Percentiles rank a stretch among this genome's conserved stretches.
phyloP scores from a whole-genome alignment of 1,140 invertebrate genomes.

The Eumaeus atala region DNA sequence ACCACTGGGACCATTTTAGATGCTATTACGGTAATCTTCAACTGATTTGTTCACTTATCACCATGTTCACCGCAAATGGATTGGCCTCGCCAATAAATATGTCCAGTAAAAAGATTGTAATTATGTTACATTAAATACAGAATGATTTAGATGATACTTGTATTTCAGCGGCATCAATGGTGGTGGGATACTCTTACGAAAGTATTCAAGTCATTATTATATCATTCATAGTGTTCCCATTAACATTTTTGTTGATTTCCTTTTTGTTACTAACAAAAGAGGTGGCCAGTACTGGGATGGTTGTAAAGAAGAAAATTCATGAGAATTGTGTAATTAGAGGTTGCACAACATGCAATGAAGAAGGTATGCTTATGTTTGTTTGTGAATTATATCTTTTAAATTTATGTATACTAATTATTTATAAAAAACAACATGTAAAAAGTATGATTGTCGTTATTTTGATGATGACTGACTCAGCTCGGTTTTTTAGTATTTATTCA shows the following conservation, averaged over 20 bases:
- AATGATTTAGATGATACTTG: constrained; percentile 12
- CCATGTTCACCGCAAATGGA: too few species aligned
- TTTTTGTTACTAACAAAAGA: constrained; percentile 45
- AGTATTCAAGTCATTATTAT: constrained; percentile 36
- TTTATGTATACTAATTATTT: too few species aligned
- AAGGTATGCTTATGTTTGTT: constrained; percentile 29
- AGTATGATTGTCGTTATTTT: too few species aligned
- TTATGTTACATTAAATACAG: too few species aligned
- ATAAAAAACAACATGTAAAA: too few species aligned
- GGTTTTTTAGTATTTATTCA: too few species aligned
- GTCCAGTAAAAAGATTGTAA: too few species aligned
- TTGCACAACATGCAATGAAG: constrained; percentile 20
- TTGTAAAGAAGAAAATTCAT: constrained; percentile 18
- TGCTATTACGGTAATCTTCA: constrained; percentile 7
- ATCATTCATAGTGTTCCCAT: constrained; percentile 31
- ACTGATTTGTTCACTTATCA: too few species aligned
- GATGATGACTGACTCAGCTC: too few species aligned
- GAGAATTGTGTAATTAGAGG: constrained; percentile 24
- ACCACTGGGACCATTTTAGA: constrained; percentile 7
- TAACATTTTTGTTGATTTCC: constrained; percentile 39
- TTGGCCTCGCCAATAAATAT: too few species aligned
- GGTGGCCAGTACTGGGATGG: constrained; percentile 16
- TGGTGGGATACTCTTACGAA: constrained; percentile 40
- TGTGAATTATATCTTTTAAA: too few species aligned
- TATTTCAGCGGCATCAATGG: constrained; percentile 41